A percentile compares a stretch with the other conserved stretches of the same genome.
phyloP scores from a whole-genome alignment of 2,113 vertebrate genomes.

The Marcusenius ussheri region DNA sequence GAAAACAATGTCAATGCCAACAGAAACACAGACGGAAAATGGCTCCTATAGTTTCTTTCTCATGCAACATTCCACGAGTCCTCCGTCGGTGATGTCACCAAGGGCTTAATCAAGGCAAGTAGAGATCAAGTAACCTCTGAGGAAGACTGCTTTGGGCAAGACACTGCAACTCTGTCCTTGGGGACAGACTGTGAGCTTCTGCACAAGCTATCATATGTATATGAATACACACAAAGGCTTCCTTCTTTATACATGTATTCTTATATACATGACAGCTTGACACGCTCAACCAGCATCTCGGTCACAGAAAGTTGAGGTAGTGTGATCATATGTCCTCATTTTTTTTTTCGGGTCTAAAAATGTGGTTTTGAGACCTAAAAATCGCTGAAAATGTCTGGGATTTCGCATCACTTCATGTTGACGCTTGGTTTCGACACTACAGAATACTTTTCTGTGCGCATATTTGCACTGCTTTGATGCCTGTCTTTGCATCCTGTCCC shows the following conservation, averaged over 20 bases:
- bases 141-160: background rate
- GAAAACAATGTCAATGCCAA: conserved; percentile 33
- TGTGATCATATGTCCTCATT: background rate
- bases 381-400: background rate
- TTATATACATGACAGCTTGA: background rate
- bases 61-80: conserved; percentile 47
- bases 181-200: background rate
- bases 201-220: background rate
- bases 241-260: background rate
- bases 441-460: background rate
- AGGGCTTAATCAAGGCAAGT: background rate
- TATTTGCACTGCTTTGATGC: background rate
- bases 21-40: conserved; percentile 45
- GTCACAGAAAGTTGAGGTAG: background rate
- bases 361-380: background rate
- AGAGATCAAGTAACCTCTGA: background rate
- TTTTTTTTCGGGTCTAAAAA: background rate
- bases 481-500: background rate
- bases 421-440: background rate
- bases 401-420: background rate
- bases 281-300: background rate
- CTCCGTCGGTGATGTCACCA: conserved; percentile 33
- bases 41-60: conserved; percentile 40
- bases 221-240: background rate
- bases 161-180: background rate